Percentiles rank a stretch among this genome's conserved stretches.
phyloP scores from a whole-genome alignment of 92 coral and sea anemone genomes.

The Plumapathes pennacea region DNA sequence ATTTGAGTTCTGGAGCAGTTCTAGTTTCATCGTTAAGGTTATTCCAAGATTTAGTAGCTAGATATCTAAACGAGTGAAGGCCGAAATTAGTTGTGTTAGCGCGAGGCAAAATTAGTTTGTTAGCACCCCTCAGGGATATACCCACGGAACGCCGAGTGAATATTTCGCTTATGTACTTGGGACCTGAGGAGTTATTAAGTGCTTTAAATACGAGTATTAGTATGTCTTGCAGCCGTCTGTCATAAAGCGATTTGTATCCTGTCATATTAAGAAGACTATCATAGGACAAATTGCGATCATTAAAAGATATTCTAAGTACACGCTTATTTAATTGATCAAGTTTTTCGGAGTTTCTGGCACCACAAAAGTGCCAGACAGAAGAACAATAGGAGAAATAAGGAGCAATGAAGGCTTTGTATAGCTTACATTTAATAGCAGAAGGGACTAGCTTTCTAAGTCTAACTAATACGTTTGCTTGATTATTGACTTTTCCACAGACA shows the following conservation, averaged over 20 bases:
- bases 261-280: conserved; percentile 1
- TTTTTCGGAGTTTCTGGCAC: conserved; percentile 28
- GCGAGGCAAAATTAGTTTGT: too few relatives aligned
- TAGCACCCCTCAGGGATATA: too few relatives aligned
- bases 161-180: too few relatives aligned
- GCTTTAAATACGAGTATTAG: conserved; percentile 12
- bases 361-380: conserved; percentile 55
- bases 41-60: too few relatives aligned
- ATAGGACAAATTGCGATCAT: conserved; percentile 12
- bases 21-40: too few relatives aligned
- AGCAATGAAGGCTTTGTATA: conserved; percentile 37
- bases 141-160: too few relatives aligned
- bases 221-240: conserved; percentile 8
- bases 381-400: conserved; percentile 55
- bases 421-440: conserved; percentile 8
- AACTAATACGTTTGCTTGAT: conserved; percentile 16
- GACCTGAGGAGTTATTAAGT: too few relatives aligned
- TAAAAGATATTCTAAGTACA: conserved; percentile 9
- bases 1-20: too few relatives aligned
- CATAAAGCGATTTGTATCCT: conserved; percentile 1
- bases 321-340: conserved; percentile 30
- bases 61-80: too few relatives aligned
- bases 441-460: conserved; percentile 25
- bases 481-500: conserved; percentile 34
- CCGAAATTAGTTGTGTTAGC: too few relatives aligned